Evolutionary conservation across 1,140 invertebrate species (phyloP).

Genomic region (Proales similis): DNA sequence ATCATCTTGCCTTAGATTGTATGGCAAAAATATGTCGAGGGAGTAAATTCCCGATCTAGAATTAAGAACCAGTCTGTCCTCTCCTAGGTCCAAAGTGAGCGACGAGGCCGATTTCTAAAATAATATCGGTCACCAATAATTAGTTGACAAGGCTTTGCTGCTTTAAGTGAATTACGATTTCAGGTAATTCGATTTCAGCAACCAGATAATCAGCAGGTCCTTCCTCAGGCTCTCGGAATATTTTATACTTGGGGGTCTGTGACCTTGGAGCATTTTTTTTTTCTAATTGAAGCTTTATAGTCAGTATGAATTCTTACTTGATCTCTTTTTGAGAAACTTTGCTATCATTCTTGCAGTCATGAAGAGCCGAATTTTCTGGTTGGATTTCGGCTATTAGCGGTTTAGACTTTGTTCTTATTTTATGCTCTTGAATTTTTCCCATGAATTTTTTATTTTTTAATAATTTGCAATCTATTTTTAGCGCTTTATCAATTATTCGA

Average conservation of each 20-base stretch:
- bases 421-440: slow-evolving; percentile 55
- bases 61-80: slow-evolving; percentile 65
- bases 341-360: slow-evolving; percentile 18
- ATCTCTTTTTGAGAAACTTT: neutral
- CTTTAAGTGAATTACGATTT: slow-evolving; percentile 50
- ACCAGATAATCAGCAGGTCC: slow-evolving; percentile 51
- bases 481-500: neutral
- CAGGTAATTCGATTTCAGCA: slow-evolving; percentile 57
- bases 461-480: slow-evolving; percentile 53
- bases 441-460: slow-evolving; percentile 62
- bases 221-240: slow-evolving; percentile 48
- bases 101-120: slow-evolving; percentile 58
- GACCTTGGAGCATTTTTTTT: slow-evolving; percentile 43
- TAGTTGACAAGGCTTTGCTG: slow-evolving; percentile 38
- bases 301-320: neutral
- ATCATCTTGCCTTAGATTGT: slow-evolving; percentile 57
- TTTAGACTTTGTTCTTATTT: slow-evolving; percentile 47
- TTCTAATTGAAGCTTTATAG: slow-evolving; percentile 10
- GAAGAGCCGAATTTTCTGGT: neutral
- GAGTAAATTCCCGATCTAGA: slow-evolving; percentile 56
- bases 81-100: slow-evolving; percentile 62
- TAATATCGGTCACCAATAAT: slow-evolving; percentile 41
- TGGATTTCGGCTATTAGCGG: slow-evolving; percentile 50
- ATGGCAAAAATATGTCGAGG: slow-evolving; percentile 64
- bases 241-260: slow-evolving; percentile 46